Conservation (phyloP, 2,797 vertebrate species). For the Onychomys torridus region DNA sequence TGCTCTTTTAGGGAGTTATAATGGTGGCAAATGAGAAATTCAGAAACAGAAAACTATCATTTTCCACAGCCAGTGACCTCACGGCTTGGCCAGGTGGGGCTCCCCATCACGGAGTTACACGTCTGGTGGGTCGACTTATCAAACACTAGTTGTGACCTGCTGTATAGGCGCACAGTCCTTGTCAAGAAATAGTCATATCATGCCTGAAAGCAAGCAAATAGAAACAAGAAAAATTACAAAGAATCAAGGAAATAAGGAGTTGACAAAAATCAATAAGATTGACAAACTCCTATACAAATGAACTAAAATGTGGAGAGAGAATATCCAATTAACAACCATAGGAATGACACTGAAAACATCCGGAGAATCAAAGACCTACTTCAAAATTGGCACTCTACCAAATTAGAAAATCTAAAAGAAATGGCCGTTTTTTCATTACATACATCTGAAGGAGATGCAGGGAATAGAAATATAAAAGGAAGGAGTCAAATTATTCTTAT, state of each 20-base stretch:
- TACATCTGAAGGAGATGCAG: not conserved
- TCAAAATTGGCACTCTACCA: not conserved
- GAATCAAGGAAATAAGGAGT: not conserved
- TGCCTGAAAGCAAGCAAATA: not conserved
- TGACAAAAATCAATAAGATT: not conserved
- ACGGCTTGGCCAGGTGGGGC: no score
- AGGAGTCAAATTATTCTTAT: not conserved
- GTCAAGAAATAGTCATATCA: not conserved
- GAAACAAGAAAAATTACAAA: not conserved
- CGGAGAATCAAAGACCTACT: not conserved
- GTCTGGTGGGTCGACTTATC: no score
- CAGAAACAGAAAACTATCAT: no score
- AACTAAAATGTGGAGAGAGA: not conserved
- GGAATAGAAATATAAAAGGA: not conserved
- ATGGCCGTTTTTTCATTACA: not conserved
- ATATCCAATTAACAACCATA: not conserved
- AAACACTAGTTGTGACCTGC: no score
- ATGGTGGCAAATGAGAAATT: no score
- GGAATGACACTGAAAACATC: not conserved
- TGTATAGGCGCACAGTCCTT: no score
- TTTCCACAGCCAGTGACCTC: no score
- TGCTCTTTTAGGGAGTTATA: no score
- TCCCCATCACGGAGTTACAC: no score
- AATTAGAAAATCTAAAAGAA: not conserved
- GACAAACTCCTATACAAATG: not conserved